Percentiles rank a stretch among this genome's conserved stretches.
Evolutionary conservation across 2,113 vertebrate genomes (phyloP).

Genomic region (Erpornis zantholeuca): DNA sequence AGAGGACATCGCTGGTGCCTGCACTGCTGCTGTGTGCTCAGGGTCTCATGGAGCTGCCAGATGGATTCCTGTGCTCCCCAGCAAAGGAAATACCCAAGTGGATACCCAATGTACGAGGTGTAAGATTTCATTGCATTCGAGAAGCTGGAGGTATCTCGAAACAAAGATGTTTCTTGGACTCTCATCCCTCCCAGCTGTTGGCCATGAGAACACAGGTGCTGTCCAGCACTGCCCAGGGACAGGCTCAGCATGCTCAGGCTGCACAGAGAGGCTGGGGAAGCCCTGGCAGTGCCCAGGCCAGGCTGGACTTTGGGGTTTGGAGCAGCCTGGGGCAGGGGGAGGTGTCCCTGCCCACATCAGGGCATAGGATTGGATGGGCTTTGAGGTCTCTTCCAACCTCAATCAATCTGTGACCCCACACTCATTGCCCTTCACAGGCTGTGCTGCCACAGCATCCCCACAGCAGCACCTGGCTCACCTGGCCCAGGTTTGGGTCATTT

Average conservation of each 20-base stretch:
- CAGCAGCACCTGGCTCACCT: background rate
- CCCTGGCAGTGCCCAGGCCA: background rate
- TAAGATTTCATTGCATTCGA: background rate
- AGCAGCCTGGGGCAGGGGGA: background rate
- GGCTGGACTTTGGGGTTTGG: too few species aligned
- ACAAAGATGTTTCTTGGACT: background rate
- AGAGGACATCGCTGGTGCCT: too few species aligned
- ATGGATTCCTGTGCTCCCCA: background rate
- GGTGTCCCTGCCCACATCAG: background rate
- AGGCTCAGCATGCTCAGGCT: background rate
- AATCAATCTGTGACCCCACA: background rate
- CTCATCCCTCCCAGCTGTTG: accelerated
- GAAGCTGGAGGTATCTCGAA: background rate
- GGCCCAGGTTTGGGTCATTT: background rate
- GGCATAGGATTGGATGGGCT: accelerated
- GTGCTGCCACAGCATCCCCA: background rate
- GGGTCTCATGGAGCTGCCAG: background rate
- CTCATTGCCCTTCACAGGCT: background rate
- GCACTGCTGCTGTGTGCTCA: accelerated
- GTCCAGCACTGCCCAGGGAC: background rate
- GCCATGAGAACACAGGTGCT: too few species aligned
- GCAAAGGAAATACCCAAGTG: background rate
- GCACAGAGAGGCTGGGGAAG: too few species aligned
- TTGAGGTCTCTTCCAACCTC: background rate
- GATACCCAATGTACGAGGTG: too few species aligned